Base-by-base conservation (phyloP, 1,140 invertebrate species). In the Drosophila punjabiensis region DNA sequence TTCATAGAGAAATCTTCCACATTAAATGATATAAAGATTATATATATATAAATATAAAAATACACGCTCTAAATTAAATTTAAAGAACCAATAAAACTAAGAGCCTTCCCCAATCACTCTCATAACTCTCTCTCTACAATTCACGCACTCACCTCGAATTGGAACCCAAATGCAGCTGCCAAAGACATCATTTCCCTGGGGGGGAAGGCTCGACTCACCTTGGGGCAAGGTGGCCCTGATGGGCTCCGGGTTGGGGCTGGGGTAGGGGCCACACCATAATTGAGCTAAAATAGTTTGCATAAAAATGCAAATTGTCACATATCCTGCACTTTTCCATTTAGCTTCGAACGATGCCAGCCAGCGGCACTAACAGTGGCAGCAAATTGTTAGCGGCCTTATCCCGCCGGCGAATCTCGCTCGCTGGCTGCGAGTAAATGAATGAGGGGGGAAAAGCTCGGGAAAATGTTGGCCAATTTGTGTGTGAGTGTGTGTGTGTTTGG, bases 241-340 rank as follows among this genome's bases (percentile, higher is more conserved):
- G 58, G 24, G 56, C 28, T 24, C 5, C 1, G 5, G 45, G 32
- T 8, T 9, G 52, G 28, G 32, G 33, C 10, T 35, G 45, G 58
- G 35, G 24, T 28, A 6, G 43, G 58, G 52, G 52, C 43, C 33
- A 41, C 47, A 9, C 53, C 81, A 78, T 89, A 87, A 87, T 87
- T 87, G 84, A 89, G 84, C 77, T 81, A 74, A 89, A 84, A 89
- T 89, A 84, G 81, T 89, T 84, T 89, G 84, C 85, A 87, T 87
- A 87, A 84, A 87, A 87, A 87, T 87, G 85, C 85, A 87, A 87
- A 81, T 84, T 81, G 84, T 87, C 84, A 89, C 84, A 89, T 87
- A 87, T 87, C 85, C 84, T 89, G 84, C 85, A 81, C 81, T 89
- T 84, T 88, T 89, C 84, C 79, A 87, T 87, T 87, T 89, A 89